phyloP scores from a whole-genome alignment of 2,888 invertebrate species.

The Noctua janthina region DNA sequence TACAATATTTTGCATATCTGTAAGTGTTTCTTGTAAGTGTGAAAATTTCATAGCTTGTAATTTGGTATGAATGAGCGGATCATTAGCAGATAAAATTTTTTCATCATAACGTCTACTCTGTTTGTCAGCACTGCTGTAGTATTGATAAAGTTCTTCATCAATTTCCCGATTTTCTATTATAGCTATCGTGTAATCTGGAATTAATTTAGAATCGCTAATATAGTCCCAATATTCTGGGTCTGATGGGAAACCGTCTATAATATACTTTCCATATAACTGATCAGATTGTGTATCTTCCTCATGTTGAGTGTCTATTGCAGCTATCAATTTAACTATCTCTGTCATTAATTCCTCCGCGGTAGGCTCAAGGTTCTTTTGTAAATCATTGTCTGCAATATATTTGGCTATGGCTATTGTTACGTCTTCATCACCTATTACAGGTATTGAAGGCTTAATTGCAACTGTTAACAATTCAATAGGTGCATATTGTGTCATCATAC shows the following conservation, averaged over 20 bases:
- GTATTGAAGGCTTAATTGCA: slow-evolving; percentile 76
- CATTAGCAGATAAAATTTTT: slow-evolving; percentile 75
- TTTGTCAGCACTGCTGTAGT: slow-evolving; percentile 80
- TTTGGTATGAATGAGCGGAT: slow-evolving; percentile 80
- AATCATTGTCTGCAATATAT: slow-evolving; percentile 81
- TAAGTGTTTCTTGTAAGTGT: slow-evolving; percentile 42
- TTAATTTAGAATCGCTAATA: slow-evolving; percentile 82
- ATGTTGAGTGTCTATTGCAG: slow-evolving; percentile 78
- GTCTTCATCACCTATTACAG: slow-evolving; percentile 86
- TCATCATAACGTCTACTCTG: slow-evolving; percentile 76
- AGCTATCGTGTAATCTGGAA: slow-evolving; percentile 90
- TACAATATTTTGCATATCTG: slow-evolving; percentile 73
- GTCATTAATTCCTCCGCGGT: slow-evolving; percentile 84
- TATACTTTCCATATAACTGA: slow-evolving; percentile 88
- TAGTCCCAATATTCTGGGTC: slow-evolving; percentile 86
- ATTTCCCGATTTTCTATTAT: slow-evolving; percentile 89
- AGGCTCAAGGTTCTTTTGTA: slow-evolving; percentile 84
- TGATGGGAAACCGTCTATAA: slow-evolving; percentile 91
- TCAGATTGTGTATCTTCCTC: slow-evolving; percentile 72
- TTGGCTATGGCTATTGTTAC: slow-evolving; percentile 81
- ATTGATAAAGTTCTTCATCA: slow-evolving; percentile 76
- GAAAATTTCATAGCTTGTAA: slow-evolving; percentile 64
- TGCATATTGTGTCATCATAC: slow-evolving; percentile 78
- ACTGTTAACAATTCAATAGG: slow-evolving; percentile 77
- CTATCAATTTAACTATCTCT: slow-evolving; percentile 81